These are phyloP conservation scores for Epiblema foenella DNA, from an alignment of 2,888 invertebrate genomes.

Conservation along the genomic window DNA sequence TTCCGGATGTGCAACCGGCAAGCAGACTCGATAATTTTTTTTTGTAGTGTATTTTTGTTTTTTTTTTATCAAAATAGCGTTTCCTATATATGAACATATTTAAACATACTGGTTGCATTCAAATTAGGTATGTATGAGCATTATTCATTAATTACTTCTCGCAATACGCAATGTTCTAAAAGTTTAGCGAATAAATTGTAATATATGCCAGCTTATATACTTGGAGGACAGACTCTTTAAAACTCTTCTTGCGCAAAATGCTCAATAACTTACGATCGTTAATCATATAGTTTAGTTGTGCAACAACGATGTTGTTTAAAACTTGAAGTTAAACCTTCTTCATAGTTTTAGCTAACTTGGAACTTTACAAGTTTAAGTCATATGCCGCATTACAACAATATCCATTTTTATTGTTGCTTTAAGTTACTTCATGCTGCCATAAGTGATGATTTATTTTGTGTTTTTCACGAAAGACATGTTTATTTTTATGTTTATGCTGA, in stretches of 20 bases:
- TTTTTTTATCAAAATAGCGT: too few species aligned
- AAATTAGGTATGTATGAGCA: neutral
- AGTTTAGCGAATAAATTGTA: conserved; percentile 20
- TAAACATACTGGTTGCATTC: neutral
- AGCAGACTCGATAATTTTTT: too few species aligned
- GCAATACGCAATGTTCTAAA: neutral
- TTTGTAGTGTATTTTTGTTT: too few species aligned
- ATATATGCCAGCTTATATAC: conserved; percentile 11
- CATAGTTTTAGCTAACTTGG: conserved; percentile 1
- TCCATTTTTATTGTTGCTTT: neutral
- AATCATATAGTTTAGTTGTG: conserved; percentile 30
- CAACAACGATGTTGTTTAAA: conserved; percentile 16
- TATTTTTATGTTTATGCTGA: too few species aligned
- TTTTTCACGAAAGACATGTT: too few species aligned
- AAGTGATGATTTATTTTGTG: too few species aligned
- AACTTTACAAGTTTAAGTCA: neutral
- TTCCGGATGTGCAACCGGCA: too few species aligned
- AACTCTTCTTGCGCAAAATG: conserved; percentile 10
- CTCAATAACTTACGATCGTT: conserved; percentile 33
- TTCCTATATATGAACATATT: too few species aligned
- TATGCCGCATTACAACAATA: neutral
- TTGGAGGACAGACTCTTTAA: conserved; percentile 16
- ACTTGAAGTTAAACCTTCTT: conserved; percentile 11
- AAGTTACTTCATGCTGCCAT: neutral
- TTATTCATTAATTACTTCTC: conserved; percentile 3